These are phyloP conservation scores for Actinernus sp. DNA, from an alignment of 92 coral and sea anemone species.

Conservation along the genomic window DNA sequence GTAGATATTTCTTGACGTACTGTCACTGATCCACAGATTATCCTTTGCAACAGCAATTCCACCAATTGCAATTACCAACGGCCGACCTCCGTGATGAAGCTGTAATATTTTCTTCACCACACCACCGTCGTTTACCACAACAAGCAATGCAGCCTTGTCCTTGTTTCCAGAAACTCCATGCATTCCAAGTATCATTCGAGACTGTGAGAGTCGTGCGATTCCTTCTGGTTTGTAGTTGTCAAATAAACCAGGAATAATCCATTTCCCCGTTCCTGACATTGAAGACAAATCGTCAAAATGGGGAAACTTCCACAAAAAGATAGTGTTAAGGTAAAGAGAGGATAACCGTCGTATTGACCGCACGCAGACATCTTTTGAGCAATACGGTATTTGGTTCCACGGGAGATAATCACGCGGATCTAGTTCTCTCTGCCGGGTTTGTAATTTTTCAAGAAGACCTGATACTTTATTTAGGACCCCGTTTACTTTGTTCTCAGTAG, in stretches of 20 bases:
- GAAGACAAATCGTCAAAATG: constrained; percentile 90
- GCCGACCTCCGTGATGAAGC: constrained; percentile 36
- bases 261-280: constrained; percentile 53
- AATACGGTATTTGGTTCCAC: constrained; percentile 67
- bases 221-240: constrained; percentile 81
- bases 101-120: constrained; percentile 69
- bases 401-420: constrained; percentile 58
- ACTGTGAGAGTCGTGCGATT: constrained; percentile 59
- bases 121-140: constrained; percentile 43
- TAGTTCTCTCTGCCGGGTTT: constrained; percentile 76
- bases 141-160: constrained; percentile 69
- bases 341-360: constrained; percentile 74
- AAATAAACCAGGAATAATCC: constrained; percentile 85
- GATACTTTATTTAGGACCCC: constrained; percentile 62
- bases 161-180: constrained; percentile 73
- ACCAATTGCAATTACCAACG: constrained; percentile 56
- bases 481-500: constrained; percentile 48
- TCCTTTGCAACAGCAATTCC: constrained; percentile 64
- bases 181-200: constrained; percentile 70
- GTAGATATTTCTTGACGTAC: constrained; percentile 19
- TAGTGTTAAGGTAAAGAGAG: constrained; percentile 43
- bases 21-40: constrained; percentile 70
- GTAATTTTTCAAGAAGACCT: constrained; percentile 55
- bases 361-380: constrained; percentile 74
- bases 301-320: constrained; percentile 85